Conservation (phyloP, 2,113 vertebrate species). For the Meles meles region DNA sequence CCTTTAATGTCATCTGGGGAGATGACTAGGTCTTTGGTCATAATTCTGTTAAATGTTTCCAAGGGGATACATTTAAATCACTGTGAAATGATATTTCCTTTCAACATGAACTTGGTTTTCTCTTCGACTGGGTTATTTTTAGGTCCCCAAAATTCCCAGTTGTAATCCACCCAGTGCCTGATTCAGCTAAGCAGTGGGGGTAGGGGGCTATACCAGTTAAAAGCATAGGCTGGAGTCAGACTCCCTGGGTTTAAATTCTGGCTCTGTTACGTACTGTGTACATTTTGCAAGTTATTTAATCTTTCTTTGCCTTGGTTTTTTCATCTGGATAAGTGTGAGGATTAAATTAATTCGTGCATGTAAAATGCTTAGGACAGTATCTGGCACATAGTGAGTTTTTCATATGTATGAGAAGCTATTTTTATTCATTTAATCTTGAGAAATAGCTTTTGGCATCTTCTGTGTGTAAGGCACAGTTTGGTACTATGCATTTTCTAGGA, state of each 20-base stretch:
- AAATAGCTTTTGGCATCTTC: neutral
- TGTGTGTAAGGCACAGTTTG: neutral
- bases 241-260: neutral
- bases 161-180: neutral
- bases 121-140: constrained; percentile 20
- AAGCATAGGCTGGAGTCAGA: neutral
- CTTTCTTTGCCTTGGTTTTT: neutral
- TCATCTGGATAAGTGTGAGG: neutral
- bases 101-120: neutral
- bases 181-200: neutral
- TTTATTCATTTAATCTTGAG: neutral
- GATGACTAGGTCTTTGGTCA: neutral
- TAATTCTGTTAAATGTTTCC: constrained; percentile 58
- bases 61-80: constrained; percentile 63
- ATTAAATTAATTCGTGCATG: neutral
- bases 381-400: neutral
- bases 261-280: neutral
- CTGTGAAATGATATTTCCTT: constrained; percentile 49
- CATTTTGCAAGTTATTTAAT: neutral
- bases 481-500: neutral
- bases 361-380: neutral
- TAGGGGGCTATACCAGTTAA: neutral
- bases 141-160: neutral
- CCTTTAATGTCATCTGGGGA: constrained; percentile 48
- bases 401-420: neutral